Base-by-base conservation (phyloP, 2,113 vertebrate genomes). In the Dasyornis broadbenti region DNA sequence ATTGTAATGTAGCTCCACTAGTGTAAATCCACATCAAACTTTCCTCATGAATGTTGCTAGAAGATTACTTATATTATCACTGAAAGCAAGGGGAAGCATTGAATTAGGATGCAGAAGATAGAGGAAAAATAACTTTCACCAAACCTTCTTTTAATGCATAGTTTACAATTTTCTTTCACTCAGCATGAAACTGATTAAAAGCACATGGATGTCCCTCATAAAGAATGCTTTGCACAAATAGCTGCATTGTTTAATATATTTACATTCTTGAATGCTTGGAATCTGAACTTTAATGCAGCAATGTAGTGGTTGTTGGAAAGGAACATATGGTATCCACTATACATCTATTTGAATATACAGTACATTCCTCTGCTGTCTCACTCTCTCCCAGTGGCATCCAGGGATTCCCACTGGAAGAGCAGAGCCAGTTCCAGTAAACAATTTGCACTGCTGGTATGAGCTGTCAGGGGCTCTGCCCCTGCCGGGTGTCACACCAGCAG, bases 1-100 rank as follows among this genome's bases (percentile, higher is more conserved):
- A 99, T 99, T 99, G 98, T 98, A 98, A 99, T 99, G 98, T 98
- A 98, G 96, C 98, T 98, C 98, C 98, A 99, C 98, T 98, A 98
- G 98, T 97, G 97, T 97, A 98, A 99, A 99, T 98, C 98, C 98
- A 98, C 97, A 98, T 98, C 98, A 98, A 99, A 99, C 98, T 99
- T 98, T 92, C 97, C 97, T 97, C 97, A 98, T 98, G 97, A 98
- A 98, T 98, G 97, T 98, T 95, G 81, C 94, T 95, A 92, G 95
- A 97, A 98, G 98, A 98, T 98, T 98, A 98, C 97, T 80, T 98
- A 95, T 89, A 97, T 97, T 97, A 98, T 96, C 97, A 96, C 82
- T 64, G 94, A 96, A 97, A 97, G 96, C 94, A 96, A 96, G 91
- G 89, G 94, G 94, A 97, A 98, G 96, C 95, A 91, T 90, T 95